Evolutionary conservation across 2,113 vertebrate species (phyloP), one percentile per base, ranked within the genome.

Genomic region (Melanostigma gelatinosum): DNA sequence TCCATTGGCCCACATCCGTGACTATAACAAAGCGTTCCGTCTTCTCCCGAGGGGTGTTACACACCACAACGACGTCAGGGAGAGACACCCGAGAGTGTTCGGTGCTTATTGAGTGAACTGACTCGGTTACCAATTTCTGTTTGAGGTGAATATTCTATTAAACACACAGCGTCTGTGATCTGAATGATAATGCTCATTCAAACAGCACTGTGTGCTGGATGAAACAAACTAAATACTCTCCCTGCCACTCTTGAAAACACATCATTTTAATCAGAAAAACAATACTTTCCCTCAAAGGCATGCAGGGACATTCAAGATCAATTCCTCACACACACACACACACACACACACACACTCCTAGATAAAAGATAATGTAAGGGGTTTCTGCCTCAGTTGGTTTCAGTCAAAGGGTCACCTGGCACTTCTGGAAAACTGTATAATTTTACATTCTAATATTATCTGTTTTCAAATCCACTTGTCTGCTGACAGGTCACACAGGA

Each of bases 351-450:
- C 3, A 67, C 24, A 70, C 13, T 12, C 8, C 27, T 1, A 50
- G 34, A 55, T 61, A 18, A 94, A 94, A 94, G 90, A 93, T 93
- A 92, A 95, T 94, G 93, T 73, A 85, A 92, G 88, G 84, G 85
- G 89, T 94, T 94, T 95, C 88, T 94, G 90, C 82, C 79, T 95
- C 91, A 89, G 90, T 84, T 93, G 88, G 94, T 91, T 90, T 87
- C 89, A 93, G 93, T 94, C 90, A 83, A 75, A 86, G 80, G 82
- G 80, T 85, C 87, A 87, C 16, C 80, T 63, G 86, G 7, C 80
- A 64, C 54, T 92, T 87, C 80, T 90, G 80, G 65, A 86, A 92
- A 80, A 48, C 83, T 87, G 88, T 62, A 71, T 89, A 85, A 82
- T 91, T 94, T 90, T 81, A 67, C 86, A 90, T 89, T 79, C 68